Evolutionary conservation across 2,113 vertebrate genomes (phyloP), one percentile per base, ranked within the genome.

Genomic region (Talpa occidentalis): DNA sequence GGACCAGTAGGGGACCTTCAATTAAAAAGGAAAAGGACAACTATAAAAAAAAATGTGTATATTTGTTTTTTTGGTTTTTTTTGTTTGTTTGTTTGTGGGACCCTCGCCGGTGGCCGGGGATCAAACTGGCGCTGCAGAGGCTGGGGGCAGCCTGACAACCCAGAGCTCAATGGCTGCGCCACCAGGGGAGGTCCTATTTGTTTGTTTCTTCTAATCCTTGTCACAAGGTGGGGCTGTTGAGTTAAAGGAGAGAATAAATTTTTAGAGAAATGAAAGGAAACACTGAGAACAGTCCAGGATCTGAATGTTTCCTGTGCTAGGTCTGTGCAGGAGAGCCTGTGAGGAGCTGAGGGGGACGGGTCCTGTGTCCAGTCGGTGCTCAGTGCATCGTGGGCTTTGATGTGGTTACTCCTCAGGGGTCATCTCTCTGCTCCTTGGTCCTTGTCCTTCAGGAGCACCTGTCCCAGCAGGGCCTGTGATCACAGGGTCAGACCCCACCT

Each of bases 1-100:
- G 81, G 96, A 97, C 93, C 95, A 96, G 85, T 96, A 95, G 97
- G 93, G 93, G 95, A 97, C 87, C 89, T 97, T 97, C 95, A 62
- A 97, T 98, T 97, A n/a, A 95, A 98, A 98, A 96, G 95, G 80
- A 19, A 77, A 72, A 88, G 86, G 4, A 78, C 54, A 60, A 64
- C 49, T 95, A 96, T 94, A 94, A 96, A 93, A 95, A 95, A 44
- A 44, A 44, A 44, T 6, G 10, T 44, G 44, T 10, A 44, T n/a
- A n/a, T n/a, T n/a, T n/a, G n/a, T n/a, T n/a, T n/a, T n/a, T n/a
- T n/a, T n/a, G n/a, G n/a, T n/a, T n/a, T n/a, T n/a, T n/a, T n/a
- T n/a, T n/a, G n/a, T n/a, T n/a, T n/a, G n/a, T n/a, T n/a, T n/a
- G n/a, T n/a, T n/a, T n/a, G n/a, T n/a, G n/a, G n/a, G n/a, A n/a